Conservation (phyloP, 2,797 vertebrate species). For the Staurois parvus region DNA sequence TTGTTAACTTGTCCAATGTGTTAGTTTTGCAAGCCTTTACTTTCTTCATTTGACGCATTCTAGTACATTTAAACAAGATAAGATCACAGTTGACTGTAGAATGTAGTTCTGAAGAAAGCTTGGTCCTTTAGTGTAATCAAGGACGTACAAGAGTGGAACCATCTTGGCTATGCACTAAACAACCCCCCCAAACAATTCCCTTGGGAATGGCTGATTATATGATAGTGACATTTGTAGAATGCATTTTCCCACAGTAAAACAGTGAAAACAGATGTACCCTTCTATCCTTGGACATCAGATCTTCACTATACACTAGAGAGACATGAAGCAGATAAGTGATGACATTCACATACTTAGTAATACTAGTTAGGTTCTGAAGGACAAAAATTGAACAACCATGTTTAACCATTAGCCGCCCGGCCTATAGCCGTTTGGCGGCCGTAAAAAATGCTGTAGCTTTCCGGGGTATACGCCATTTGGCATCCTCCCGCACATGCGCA, state of each 20-base stretch:
- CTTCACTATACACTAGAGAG: neutral
- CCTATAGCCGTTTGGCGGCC: no score
- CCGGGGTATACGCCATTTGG: no score
- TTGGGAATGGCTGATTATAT: neutral
- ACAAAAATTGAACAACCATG: no score
- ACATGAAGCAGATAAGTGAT: neutral
- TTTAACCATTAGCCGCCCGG: no score
- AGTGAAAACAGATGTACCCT: slow-evolving; percentile 41
- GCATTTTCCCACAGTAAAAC: slow-evolving; percentile 31
- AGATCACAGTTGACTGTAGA: neutral
- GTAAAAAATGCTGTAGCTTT: no score
- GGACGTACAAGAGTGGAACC: neutral
- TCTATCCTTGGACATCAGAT: neutral
- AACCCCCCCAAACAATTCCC: neutral
- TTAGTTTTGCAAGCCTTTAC: neutral
- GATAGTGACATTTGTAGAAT: slow-evolving; percentile 4
- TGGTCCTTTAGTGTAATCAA: neutral
- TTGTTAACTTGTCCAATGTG: neutral
- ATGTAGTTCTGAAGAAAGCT: no score
- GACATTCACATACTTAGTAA: neutral
- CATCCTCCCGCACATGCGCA: no score
- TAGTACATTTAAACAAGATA: neutral
- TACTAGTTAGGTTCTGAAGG: no score
- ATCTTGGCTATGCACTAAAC: neutral
- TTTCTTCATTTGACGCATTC: neutral